A percentile compares a stretch with the other conserved stretches of the same genome.
These are phyloP conservation scores for Pygmarrhopalites habei DNA, from an alignment of 1,140 invertebrate genomes.

Conservation along the genomic window DNA sequence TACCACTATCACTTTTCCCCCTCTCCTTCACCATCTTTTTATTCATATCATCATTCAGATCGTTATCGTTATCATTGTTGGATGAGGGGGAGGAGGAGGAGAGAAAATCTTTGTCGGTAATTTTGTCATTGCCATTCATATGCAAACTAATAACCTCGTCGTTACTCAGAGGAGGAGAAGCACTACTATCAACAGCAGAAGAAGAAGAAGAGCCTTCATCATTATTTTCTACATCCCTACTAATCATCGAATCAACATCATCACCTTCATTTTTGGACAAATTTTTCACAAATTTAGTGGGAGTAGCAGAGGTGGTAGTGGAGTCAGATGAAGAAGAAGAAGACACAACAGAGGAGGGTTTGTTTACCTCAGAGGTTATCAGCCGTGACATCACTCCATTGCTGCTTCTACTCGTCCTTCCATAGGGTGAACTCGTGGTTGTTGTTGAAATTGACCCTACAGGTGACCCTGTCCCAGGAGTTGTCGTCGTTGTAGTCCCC, in stretches of 20 bases:
- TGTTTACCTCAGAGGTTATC: slow-evolving; percentile 29
- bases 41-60: too few species aligned
- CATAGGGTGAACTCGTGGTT: not conserved
- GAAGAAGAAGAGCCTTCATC: slow-evolving; percentile 11
- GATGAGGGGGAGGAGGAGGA: not conserved
- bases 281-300: slow-evolving; percentile 25
- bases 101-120: not conserved
- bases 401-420: not conserved
- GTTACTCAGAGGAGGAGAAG: slow-evolving; percentile 15
- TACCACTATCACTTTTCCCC: not conserved
- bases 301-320: slow-evolving; percentile 25
- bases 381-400: slow-evolving; percentile 20
- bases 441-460: too few species aligned
- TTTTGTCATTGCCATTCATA: slow-evolving; percentile 26
- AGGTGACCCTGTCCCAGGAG: too few species aligned
- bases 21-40: too few species aligned
- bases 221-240: slow-evolving; percentile 34
- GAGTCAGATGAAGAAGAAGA: slow-evolving; percentile 16
- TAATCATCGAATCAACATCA: slow-evolving; percentile 15
- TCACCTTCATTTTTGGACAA: slow-evolving; percentile 20
- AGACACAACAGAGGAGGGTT: slow-evolving; percentile 22
- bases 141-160: not conserved
- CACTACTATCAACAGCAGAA: slow-evolving; percentile 16
- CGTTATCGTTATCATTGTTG: not conserved
- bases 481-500: too few species aligned